Conservation (phyloP, 2,888 invertebrate genomes). For the Frankliniella intonsa region DNA sequence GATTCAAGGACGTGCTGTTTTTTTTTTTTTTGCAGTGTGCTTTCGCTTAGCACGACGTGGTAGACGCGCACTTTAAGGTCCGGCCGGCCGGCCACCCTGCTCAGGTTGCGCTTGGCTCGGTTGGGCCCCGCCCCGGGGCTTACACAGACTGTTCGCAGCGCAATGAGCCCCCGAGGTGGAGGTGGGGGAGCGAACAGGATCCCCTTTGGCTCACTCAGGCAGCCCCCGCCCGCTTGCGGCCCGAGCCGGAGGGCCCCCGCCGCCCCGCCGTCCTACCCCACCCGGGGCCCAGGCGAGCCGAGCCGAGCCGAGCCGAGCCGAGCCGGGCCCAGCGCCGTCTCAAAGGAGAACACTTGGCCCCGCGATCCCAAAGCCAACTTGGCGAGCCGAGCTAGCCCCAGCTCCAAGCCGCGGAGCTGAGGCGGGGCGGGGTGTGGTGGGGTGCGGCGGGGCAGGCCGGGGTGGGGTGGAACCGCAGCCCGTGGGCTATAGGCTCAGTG, state of each 20-base stretch:
- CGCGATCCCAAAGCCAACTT: conserved; percentile 21
- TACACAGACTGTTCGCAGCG: background rate
- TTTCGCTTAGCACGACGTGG: too few relatives aligned
- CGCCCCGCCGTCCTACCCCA: background rate
- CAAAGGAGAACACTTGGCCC: background rate
- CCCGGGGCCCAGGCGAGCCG: background rate
- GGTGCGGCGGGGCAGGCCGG: background rate
- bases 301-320: background rate
- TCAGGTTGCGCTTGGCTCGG: too few relatives aligned
- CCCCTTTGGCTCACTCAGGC: background rate
- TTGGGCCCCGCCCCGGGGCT: background rate
- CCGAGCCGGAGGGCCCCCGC: background rate
- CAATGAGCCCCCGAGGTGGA: background rate
- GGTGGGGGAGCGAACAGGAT: background rate
- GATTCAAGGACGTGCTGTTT: too few relatives aligned
- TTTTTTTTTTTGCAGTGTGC: too few relatives aligned
- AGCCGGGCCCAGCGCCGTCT: background rate
- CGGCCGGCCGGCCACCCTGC: too few relatives aligned
- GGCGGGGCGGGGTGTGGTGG: background rate
- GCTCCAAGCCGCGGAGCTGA: background rate
- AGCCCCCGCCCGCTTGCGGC: too few relatives aligned
- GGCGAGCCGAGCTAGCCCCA: background rate
- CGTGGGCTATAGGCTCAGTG: background rate
- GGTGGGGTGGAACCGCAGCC: background rate
- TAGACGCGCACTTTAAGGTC: too few relatives aligned